Evolutionary conservation across 35 echinoderm and acorn worm species (phyloP), one percentile per base, ranked within the genome.

Genomic region (Apostichopus californicus): DNA sequence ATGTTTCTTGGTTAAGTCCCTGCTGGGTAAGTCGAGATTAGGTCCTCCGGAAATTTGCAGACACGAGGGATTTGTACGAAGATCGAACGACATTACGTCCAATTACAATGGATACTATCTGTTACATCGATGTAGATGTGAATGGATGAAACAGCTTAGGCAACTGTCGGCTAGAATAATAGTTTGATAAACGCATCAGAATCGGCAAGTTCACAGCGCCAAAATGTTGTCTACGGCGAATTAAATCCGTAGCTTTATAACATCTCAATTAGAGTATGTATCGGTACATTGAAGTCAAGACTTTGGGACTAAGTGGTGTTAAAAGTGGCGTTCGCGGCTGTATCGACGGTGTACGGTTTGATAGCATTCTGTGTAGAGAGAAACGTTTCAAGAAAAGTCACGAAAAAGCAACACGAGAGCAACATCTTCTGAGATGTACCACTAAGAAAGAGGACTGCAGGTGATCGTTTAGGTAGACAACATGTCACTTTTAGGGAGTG

Each of bases 121-220:
- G 13, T 75, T 75, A 75, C 71, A 75, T n/a, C 34, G 34, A 22
- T 18, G 6, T 75, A 18, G 71, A 75, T 75, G 71, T 20, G n/a
- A 75, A 75, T 18, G 71, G 71, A 75, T 75, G 15, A 75, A 68
- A 75, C 71, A 22, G 71, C 71, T 22, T 75, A 20, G 18, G n/a
- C 71, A 75, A n/a, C 71, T 75, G 71, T 75, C 71, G 71, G 15
- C 71, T 75, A 75, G 20, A 75, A 75, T 75, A 75, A 75, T 75
- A 75, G 71, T 75, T 46, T 75, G 18, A 21, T 75, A 75, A 75
- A 75, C 17, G 6, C 71, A 22, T 75, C 71, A 75, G 71, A 75
- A 75, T 75, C 71, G 71, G 71, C 71, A 75, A 75, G 71, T 75
- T 75, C 71, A 75, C 21, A 75, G 71, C 71, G 71, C 5, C 15